These are phyloP conservation scores for Achlya flavicornis DNA, from an alignment of 2,888 invertebrate genomes.

Conservation along the genomic window DNA sequence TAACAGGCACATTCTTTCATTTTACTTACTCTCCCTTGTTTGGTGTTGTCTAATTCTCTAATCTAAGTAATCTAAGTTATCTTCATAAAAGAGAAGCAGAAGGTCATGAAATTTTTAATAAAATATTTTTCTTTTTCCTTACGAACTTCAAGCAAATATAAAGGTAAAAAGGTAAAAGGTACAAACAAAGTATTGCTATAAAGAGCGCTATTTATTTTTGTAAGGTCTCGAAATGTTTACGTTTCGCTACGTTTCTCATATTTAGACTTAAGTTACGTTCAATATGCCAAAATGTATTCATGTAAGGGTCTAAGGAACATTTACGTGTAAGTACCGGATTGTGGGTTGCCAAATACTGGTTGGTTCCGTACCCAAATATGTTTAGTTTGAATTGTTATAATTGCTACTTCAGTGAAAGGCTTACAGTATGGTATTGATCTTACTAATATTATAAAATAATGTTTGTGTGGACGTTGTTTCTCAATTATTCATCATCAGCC, in stretches of 20 bases:
- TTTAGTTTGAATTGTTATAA: not conserved
- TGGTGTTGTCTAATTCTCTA: slow-evolving; percentile 3
- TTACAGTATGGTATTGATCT: not conserved
- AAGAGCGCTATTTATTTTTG: slow-evolving; percentile 3
- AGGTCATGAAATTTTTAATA: slow-evolving; percentile 5
- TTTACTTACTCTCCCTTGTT: not conserved
- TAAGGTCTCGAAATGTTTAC: slow-evolving; percentile 7
- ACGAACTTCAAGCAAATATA: not conserved
- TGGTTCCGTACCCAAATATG: not conserved
- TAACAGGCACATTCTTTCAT: not conserved
- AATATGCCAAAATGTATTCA: slow-evolving; percentile 11
- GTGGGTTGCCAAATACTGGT: slow-evolving; percentile 3
- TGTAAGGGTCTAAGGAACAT: slow-evolving; percentile 4
- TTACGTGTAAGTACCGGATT: not conserved
- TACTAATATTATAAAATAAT: too few relatives aligned
- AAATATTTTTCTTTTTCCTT: slow-evolving; percentile 3
- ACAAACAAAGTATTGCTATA: slow-evolving; percentile 3
- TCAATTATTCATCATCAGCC: too few relatives aligned
- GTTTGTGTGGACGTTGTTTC: too few relatives aligned
- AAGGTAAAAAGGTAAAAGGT: not conserved
- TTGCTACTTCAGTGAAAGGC: not conserved
- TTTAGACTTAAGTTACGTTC: slow-evolving; percentile 7
- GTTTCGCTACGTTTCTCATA: slow-evolving; percentile 7
- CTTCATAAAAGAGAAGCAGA: not conserved
- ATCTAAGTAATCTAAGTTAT: slow-evolving; percentile 8